Percentiles rank a stretch among this genome's conserved stretches.
Evolutionary conservation across 2,888 invertebrate species (phyloP).

Genomic region (Anthophora plumipes): DNA sequence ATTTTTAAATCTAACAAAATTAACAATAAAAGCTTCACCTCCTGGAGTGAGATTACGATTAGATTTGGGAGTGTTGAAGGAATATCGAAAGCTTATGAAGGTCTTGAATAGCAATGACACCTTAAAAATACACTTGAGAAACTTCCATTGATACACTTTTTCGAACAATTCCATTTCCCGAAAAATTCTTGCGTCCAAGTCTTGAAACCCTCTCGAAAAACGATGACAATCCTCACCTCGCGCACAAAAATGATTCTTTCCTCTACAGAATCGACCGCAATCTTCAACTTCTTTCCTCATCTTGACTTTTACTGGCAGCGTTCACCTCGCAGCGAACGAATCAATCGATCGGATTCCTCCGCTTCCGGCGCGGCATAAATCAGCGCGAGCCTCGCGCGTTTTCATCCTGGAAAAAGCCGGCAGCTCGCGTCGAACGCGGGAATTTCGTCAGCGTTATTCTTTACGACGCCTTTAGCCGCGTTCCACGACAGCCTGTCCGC

Average conservation of each 20-base stretch:
- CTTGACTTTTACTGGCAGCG: not conserved
- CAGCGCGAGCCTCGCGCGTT: conserved; percentile 21
- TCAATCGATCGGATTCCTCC: conserved; percentile 50
- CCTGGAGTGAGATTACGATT: too few relatives aligned
- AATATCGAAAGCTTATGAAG: too few relatives aligned
- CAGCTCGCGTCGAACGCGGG: conserved; percentile 28
- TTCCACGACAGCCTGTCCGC: conserved; percentile 61
- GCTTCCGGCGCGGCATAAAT: conserved; percentile 44
- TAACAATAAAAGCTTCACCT: too few relatives aligned
- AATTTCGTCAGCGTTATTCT: conserved; percentile 70
- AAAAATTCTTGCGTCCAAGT: too few relatives aligned
- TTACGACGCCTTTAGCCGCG: conserved; percentile 73
- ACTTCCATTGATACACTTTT: too few relatives aligned
- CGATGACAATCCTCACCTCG: too few relatives aligned
- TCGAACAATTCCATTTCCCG: too few relatives aligned
- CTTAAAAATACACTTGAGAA: too few relatives aligned
- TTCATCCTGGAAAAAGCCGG: conserved; percentile 50
- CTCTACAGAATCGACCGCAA: not conserved
- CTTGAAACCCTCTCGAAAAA: too few relatives aligned
- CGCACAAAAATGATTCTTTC: not conserved
- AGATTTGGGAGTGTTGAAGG: too few relatives aligned
- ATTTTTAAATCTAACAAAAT: too few relatives aligned
- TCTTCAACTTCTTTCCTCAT: not conserved
- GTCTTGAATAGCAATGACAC: too few relatives aligned
- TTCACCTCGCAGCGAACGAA: conserved; percentile 26